A percentile compares a stretch with the other conserved stretches of the same genome.
Conservation (phyloP, 2,888 invertebrate genomes). For the Mechanitis mazaeus region DNA sequence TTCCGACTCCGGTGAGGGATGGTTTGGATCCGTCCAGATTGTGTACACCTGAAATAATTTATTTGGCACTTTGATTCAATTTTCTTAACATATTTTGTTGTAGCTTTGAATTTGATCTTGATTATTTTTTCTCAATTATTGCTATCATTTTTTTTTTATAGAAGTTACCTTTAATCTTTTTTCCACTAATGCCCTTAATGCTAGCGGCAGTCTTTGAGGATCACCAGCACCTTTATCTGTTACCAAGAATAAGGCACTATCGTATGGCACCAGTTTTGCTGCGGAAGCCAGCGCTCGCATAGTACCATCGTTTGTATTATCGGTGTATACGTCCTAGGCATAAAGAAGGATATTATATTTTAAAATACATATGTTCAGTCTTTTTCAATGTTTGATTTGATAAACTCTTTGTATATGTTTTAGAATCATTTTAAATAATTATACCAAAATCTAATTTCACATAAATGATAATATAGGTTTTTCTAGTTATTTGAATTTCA, state of each 20-base stretch:
- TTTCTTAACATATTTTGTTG: neutral
- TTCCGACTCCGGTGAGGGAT: conserved; percentile 52
- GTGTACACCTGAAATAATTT: conserved; percentile 57
- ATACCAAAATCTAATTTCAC: too few species aligned
- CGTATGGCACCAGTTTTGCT: conserved; percentile 77
- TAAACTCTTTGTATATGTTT: neutral
- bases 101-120: neutral
- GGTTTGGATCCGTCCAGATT: conserved; percentile 61
- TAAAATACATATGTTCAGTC: neutral
- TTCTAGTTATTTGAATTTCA: too few species aligned
- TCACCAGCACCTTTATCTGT: conserved; percentile 76
- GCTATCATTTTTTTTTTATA: too few species aligned
- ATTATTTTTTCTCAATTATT: too few species aligned
- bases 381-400: too few species aligned
- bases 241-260: conserved; percentile 79
- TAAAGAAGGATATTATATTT: neutral
- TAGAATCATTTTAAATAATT: too few species aligned
- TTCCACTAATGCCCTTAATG: conserved; percentile 60
- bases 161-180: conserved; percentile 54
- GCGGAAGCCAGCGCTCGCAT: conserved; percentile 78
- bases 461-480: too few species aligned
- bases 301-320: conserved; percentile 66
- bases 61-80: neutral
- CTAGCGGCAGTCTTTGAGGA: conserved; percentile 52
- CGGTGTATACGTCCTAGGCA: conserved; percentile 51